These are phyloP conservation scores for Cepphus grylle DNA, from an alignment of 2,113 vertebrate genomes.

Conservation along the genomic window DNA sequence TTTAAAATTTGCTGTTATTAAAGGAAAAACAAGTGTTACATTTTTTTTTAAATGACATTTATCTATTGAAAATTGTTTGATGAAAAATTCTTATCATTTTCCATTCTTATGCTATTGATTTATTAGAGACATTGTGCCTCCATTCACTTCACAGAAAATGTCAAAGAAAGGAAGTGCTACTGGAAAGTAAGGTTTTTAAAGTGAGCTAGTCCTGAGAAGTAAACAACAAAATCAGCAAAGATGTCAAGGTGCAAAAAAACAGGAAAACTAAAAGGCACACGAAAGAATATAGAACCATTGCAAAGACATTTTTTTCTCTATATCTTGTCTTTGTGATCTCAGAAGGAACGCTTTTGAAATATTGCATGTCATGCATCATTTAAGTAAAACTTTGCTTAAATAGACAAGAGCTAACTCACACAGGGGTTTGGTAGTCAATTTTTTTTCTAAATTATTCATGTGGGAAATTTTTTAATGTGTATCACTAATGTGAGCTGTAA, in stretches of 20 bases:
- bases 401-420: constrained; percentile 19
- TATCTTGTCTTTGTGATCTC: not conserved
- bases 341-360: constrained; percentile 17
- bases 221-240: not conserved
- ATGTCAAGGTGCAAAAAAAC: not conserved
- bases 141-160: not conserved
- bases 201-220: not conserved
- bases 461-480: constrained; percentile 64
- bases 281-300: not conserved
- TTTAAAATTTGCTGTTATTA: not conserved
- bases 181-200: not conserved
- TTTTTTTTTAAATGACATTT: not conserved
- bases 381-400: constrained; percentile 48
- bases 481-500: constrained; percentile 66
- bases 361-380: not conserved
- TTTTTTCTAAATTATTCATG: constrained; percentile 60
- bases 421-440: not conserved
- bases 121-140: not conserved
- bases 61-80: not conserved
- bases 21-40: not conserved
- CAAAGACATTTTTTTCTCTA: not conserved
- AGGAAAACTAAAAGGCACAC: not conserved
- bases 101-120: not conserved
- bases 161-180: not conserved
- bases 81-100: not conserved